These are phyloP conservation scores for Haliclona indistincta DNA, from an alignment of 37 sponge, comb jelly and placozoan genomes.

Conservation along the genomic window DNA sequence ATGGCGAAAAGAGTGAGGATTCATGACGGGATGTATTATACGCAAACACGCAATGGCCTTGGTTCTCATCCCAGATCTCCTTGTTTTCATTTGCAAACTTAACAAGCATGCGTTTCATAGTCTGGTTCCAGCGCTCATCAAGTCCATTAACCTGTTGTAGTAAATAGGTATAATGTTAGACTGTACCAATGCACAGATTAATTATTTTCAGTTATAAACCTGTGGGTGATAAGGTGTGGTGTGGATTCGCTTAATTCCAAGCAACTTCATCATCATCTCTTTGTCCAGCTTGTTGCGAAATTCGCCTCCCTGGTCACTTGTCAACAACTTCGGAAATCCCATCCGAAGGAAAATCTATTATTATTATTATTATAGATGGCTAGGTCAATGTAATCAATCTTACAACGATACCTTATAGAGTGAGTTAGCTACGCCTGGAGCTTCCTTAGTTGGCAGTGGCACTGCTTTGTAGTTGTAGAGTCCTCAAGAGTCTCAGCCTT, in stretches of 20 bases:
- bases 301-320: slow-evolving; percentile 37
- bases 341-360: slow-evolving; percentile 36
- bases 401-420: slow-evolving; percentile 14
- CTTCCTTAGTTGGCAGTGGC: slow-evolving; percentile 27
- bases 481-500: too few relatives aligned
- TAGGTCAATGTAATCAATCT: too few relatives aligned
- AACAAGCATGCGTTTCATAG: slow-evolving; percentile 34
- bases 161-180: neutral
- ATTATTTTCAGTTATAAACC: slow-evolving; percentile 7
- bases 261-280: slow-evolving; percentile 18
- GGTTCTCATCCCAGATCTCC: slow-evolving; percentile 18
- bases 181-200: slow-evolving; percentile 4
- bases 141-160: slow-evolving; percentile 30
- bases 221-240: slow-evolving; percentile 48
- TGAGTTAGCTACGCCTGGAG: slow-evolving; percentile 23
- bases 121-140: slow-evolving; percentile 39
- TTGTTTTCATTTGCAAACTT: slow-evolving; percentile 24
- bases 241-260: slow-evolving; percentile 14
- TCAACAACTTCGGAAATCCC: slow-evolving; percentile 31
- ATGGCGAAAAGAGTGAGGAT: slow-evolving; percentile 30
- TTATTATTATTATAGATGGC: too few relatives aligned
- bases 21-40: slow-evolving; percentile 42
- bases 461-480: too few relatives aligned
- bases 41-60: slow-evolving; percentile 30
- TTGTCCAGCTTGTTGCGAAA: slow-evolving; percentile 14